A percentile compares a stretch with the other conserved stretches of the same genome.
phyloP scores from a whole-genome alignment of 2,888 invertebrate genomes.

The Zygaena filipendulae region DNA sequence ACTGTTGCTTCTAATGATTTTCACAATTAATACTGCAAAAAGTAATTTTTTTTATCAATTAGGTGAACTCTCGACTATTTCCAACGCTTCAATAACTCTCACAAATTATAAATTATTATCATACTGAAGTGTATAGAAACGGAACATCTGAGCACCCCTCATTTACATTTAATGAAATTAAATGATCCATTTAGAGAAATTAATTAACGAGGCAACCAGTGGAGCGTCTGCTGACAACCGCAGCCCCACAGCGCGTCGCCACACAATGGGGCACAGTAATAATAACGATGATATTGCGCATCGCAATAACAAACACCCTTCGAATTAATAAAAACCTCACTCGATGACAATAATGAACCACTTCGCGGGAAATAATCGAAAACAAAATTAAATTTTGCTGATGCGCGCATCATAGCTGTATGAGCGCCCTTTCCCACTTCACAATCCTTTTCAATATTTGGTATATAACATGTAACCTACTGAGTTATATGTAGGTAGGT shows the following conservation, averaged over 20 bases:
- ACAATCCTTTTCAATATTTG: too few relatives aligned
- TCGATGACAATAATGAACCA: slow-evolving; percentile 55
- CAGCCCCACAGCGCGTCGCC: slow-evolving; percentile 23
- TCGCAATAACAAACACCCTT: slow-evolving; percentile 50
- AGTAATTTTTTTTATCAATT: too few relatives aligned
- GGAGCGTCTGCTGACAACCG: slow-evolving; percentile 50
- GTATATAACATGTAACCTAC: too few relatives aligned
- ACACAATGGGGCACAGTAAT: slow-evolving; percentile 38
- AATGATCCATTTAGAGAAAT: slow-evolving; percentile 67
- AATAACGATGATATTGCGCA: slow-evolving; percentile 49
- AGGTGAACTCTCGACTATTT: too few relatives aligned
- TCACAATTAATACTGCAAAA: too few relatives aligned
- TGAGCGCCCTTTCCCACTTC: too few relatives aligned
- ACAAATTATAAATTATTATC: too few relatives aligned
- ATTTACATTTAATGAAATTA: slow-evolving; percentile 68
- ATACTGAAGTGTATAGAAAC: too few relatives aligned
- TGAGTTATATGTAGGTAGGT: too few relatives aligned
- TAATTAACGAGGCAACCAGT: slow-evolving; percentile 64
- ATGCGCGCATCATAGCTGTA: too few relatives aligned
- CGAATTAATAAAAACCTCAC: slow-evolving; percentile 63
- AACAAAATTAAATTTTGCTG: slow-evolving; percentile 48
- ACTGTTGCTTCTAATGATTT: too few relatives aligned
- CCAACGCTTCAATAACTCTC: too few relatives aligned
- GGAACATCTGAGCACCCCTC: slow-evolving; percentile 46
- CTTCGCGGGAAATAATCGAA: slow-evolving; percentile 58